Conservation (phyloP, 2,113 vertebrate species). For the Hystrix brachyura region DNA sequence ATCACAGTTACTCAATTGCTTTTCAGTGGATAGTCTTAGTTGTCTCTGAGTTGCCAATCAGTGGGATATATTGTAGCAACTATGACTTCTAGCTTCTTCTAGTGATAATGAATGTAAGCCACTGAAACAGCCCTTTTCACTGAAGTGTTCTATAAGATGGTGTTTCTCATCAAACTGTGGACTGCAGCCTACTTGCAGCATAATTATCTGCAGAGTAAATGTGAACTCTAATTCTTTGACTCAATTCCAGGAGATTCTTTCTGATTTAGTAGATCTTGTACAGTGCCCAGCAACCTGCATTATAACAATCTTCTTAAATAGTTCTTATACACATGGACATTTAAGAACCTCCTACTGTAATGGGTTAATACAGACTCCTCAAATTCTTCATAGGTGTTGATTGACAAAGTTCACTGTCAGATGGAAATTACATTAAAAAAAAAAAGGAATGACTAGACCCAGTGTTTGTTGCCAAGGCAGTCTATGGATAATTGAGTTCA, state of each 20-base stretch:
- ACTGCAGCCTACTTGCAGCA: background rate
- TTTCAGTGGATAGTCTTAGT: background rate
- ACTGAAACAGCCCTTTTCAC: background rate
- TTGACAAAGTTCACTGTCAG: background rate
- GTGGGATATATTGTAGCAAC: background rate
- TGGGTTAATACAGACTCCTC: background rate
- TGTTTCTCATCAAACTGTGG: background rate
- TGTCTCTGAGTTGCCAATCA: background rate
- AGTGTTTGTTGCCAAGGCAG: background rate
- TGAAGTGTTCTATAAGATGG: background rate
- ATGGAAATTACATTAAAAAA: background rate
- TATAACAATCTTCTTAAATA: background rate
- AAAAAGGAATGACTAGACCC: background rate
- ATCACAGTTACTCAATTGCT: conserved; percentile 7
- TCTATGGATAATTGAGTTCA: conserved; percentile 18
- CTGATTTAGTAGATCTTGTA: background rate
- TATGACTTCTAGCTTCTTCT: background rate
- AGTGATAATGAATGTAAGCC: background rate
- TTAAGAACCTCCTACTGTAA: background rate
- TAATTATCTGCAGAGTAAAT: background rate
- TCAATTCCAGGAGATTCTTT: conserved; percentile 29
- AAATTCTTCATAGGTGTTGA: background rate
- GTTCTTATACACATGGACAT: background rate
- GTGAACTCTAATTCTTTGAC: background rate
- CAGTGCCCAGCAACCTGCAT: background rate